Base-by-base conservation (phyloP, 1,140 invertebrate species). In the Trachymyrmex cornetzi region DNA sequence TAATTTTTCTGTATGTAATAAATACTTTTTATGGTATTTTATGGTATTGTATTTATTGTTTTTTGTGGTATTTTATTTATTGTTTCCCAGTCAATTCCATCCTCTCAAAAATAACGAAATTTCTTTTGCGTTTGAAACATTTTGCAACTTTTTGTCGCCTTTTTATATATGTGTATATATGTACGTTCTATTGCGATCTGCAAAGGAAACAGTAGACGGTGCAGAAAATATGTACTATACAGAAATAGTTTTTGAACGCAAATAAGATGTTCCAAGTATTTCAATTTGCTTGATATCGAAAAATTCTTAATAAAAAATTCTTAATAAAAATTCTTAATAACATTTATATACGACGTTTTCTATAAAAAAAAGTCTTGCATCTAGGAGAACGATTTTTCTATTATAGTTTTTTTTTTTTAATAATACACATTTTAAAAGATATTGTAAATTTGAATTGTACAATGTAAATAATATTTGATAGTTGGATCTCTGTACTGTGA, bases 401-500 rank as follows among this genome's bases (percentile, higher is more conserved):
- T 67, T 34, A 22, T 30, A 22, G 12, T 44, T 50, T 67, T 55
- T 38, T 67, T 38, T 0, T 34, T 27, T 27, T 27, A 55, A 19
- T 44, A 55, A 57, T 53, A 14, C 38, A 22, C 16, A 69, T 24
- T 19, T 19, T 44, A 69, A 6, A 55, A 57, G 38, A 5, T 22
- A 63, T 77, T 61, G 4, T 38, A 64, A 79, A 79, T 22, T 7
- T 11, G 44, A 48, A 64, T 30, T 64, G n/a, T 50, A 27, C 3
- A 44, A 61, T 38, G n/a, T 12, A 77, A 63, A 77, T 61, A 44
- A 77, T 48, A 63, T 63, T 77, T 63, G 38, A 9, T 24, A 44
- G 24, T 63, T 48, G 38, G 14, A 34, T 77, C 57, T 63, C 57
- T 48, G 14, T 38, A 44, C 38, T 27, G 24, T 64, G 38, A 79